Evolutionary conservation across 2,113 vertebrate species (phyloP), one percentile per base, ranked within the genome.

Genomic region (Lathamus discolor): DNA sequence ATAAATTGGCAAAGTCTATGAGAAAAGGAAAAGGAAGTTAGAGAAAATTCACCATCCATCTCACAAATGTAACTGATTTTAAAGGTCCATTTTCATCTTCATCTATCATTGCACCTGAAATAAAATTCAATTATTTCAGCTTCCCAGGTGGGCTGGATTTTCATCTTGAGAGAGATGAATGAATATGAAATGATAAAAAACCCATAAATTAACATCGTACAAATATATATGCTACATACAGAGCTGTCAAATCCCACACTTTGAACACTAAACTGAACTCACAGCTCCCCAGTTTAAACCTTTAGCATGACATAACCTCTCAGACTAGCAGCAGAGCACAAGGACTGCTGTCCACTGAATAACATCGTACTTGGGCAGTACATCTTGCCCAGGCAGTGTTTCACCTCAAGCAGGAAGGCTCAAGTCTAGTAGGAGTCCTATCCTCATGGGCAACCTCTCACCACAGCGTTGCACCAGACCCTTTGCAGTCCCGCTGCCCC

Each of bases 401-500:
- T 55, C n/a, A 29, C 8, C 49, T 41, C 0, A 0, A 48, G 64
- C 54, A 57, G 64, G 35, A 89, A 33, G n/a, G 46, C n/a, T 72
- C 11, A 18, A 51, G 51, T 33, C 19, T 27, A 63, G 28, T 1
- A 6, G 74, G 33, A 92, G 33, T 28, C 9, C 18, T 6, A 23
- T 7, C 33, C 37, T 48, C 22, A 49, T 31, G 6, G 27, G 9
- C 24, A 86, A 2, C 43, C 39, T 11, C 12, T 37, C 39, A n/a
- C 24, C 55, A 31, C 10, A 57, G 27, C 27, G 24, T 25, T 11
- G 54, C 11, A 23, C 17, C 62, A 78, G 31, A 63, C 13, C 39
- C 9, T 67, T 20, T 18, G 31, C 0, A 0, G 19, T 11, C 55
- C 7, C 25, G 18, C 0, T 0, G 37, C 11, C 11, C 59, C 46